A percentile compares a stretch with the other conserved stretches of the same genome.
Conservation (phyloP, 2,113 vertebrate genomes). For the Gallinago media region DNA sequence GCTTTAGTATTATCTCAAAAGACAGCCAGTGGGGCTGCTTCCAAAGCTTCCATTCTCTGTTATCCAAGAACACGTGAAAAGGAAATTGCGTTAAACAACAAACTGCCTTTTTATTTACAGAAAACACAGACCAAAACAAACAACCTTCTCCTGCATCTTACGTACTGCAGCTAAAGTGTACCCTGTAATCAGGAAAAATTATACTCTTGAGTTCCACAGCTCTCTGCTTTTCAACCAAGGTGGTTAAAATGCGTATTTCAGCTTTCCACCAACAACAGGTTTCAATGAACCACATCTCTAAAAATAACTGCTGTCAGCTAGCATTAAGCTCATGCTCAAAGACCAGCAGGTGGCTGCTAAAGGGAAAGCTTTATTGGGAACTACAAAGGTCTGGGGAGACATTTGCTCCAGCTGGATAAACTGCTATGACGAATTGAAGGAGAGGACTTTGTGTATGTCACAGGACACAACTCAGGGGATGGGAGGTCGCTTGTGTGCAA, state of each 20-base stretch:
- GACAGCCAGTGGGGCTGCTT: not conserved
- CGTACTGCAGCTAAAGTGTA: not conserved
- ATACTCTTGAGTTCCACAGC: slow-evolving; percentile 40
- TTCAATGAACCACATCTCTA: slow-evolving; percentile 63
- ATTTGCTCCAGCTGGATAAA: slow-evolving; percentile 50
- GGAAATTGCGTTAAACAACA: slow-evolving; percentile 16
- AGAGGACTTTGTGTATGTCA: not conserved
- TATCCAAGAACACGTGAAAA: not conserved
- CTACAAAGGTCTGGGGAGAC: slow-evolving; percentile 45
- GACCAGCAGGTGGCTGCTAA: slow-evolving; percentile 63
- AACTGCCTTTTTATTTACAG: slow-evolving; percentile 51
- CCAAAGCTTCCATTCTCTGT: not conserved
- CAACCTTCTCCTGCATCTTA: not conserved
- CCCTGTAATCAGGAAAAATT: slow-evolving; percentile 69
- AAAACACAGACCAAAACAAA: slow-evolving; percentile 47
- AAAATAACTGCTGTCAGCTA: slow-evolving; percentile 64
- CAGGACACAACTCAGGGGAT: not conserved
- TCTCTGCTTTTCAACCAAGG: slow-evolving; percentile 54
- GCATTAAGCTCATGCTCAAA: slow-evolving; percentile 52
- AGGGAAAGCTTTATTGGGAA: slow-evolving; percentile 43
- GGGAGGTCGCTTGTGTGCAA: not conserved
- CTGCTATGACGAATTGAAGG: not conserved
- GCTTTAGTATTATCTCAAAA: not conserved
- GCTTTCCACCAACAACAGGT: slow-evolving; percentile 63
- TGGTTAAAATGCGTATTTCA: slow-evolving; percentile 56